Evolutionary conservation across 1,140 invertebrate genomes (phyloP).

Genomic region (Coelopa frigida): DNA sequence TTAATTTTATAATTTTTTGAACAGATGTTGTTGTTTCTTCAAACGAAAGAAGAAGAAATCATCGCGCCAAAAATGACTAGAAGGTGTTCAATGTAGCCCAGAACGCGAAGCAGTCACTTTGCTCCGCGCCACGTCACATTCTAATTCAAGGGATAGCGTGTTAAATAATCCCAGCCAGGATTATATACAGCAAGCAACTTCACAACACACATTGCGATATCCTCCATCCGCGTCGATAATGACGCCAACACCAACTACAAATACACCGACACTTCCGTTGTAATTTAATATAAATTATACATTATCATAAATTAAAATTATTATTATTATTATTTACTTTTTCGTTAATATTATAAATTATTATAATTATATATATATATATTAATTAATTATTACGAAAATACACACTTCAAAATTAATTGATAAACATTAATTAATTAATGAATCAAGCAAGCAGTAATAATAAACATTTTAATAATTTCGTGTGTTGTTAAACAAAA

Average conservation of each 20-base stretch:
- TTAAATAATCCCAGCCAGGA: slow-evolving; percentile 49
- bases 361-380: neutral
- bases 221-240: slow-evolving; percentile 46
- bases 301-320: no score
- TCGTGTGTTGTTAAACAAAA: neutral
- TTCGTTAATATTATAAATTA: slow-evolving; percentile 6
- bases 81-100: slow-evolving; percentile 48
- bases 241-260: slow-evolving; percentile 47
- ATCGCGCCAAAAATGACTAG: slow-evolving; percentile 46
- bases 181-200: slow-evolving; percentile 46
- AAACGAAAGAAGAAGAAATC: slow-evolving; percentile 94
- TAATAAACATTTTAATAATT: neutral
- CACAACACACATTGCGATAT: slow-evolving; percentile 46
- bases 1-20: neutral
- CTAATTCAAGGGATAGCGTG: slow-evolving; percentile 59
- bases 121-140: slow-evolving; percentile 58
- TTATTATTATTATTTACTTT: slow-evolving; percentile 9
- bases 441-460: neutral
- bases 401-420: slow-evolving; percentile 2
- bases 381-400: slow-evolving; percentile 1
- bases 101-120: slow-evolving; percentile 61
- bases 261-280: slow-evolving; percentile 47
- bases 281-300: slow-evolving; percentile 40
- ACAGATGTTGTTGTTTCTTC: slow-evolving; percentile 94
- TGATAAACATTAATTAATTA: neutral